These are phyloP conservation scores for Saccostrea echinata DNA, from an alignment of 1,140 invertebrate genomes.

Conservation along the genomic window DNA sequence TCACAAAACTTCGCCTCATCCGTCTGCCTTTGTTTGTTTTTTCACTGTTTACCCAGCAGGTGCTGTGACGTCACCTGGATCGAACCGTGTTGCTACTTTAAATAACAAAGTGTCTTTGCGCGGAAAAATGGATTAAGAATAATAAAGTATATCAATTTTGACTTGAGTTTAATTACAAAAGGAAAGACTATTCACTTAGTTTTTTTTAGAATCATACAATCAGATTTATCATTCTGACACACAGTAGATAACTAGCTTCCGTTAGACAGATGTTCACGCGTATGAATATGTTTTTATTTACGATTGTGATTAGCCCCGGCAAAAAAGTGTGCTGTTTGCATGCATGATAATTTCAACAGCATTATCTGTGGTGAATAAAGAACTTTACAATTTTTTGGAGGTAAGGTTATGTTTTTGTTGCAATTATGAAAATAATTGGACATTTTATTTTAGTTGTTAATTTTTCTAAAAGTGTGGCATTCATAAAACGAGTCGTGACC, in stretches of 20 bases:
- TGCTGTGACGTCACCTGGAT: slow-evolving; percentile 43
- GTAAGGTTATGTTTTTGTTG: slow-evolving; percentile 12
- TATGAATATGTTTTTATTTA: slow-evolving; percentile 46
- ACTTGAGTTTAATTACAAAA: background rate
- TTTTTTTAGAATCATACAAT: background rate
- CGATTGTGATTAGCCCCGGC: slow-evolving; percentile 37
- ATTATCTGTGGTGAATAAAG: slow-evolving; percentile 37
- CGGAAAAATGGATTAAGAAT: slow-evolving; percentile 2
- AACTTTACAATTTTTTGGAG: background rate
- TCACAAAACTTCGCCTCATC: background rate
- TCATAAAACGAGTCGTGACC: slow-evolving; percentile 30
- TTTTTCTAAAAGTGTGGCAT: slow-evolving; percentile 8
- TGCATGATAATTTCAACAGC: slow-evolving; percentile 31
- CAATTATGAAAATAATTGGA: background rate
- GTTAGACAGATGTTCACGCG: slow-evolving; percentile 37
- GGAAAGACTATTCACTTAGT: background rate
- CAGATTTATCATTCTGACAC: slow-evolving; percentile 4
- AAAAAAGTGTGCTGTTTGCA: slow-evolving; percentile 35
- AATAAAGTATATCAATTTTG: background rate
- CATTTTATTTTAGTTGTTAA: slow-evolving; percentile 4
- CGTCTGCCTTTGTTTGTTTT: slow-evolving; percentile 44
- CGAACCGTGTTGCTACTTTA: slow-evolving; percentile 29
- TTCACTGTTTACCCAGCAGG: slow-evolving; percentile 44
- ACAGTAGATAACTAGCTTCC: slow-evolving; percentile 6
- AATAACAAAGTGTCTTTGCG: slow-evolving; percentile 40